Evolutionary conservation across 2,888 invertebrate species (phyloP), one percentile per base, ranked within the genome.

Genomic region (Sericinus montela): DNA sequence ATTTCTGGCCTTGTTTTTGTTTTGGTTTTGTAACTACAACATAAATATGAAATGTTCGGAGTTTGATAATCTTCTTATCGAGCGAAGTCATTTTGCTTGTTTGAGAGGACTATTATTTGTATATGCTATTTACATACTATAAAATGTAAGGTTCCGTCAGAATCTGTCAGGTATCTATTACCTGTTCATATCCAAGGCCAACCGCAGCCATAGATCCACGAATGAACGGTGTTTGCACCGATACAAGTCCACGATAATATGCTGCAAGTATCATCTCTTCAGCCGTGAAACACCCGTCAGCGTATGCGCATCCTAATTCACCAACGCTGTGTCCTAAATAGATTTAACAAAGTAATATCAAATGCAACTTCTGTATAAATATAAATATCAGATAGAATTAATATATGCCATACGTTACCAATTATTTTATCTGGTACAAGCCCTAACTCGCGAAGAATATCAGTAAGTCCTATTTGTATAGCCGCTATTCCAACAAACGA

Each of bases 141-240:
- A n/a, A n/a, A n/a, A n/a, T n/a, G n/a, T n/a, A n/a, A n/a, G n/a
- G n/a, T n/a, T n/a, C n/a, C n/a, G n/a, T n/a, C n/a, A n/a, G n/a
- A n/a, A n/a, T n/a, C n/a, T n/a, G n/a, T n/a, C n/a, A n/a, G n/a
- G n/a, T n/a, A n/a, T n/a, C n/a, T n/a, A n/a, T n/a, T 70, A 92
- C 90, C 40, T 90, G 70, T 45, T 87, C 68, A 54, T 87, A 91
- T 1, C 92, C 90, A 16, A 93, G 59, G 0, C 95, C 97, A 8
- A 97, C 91, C 1, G 97, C 96, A 13, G 97, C 97, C 97, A 98
- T 97, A 8, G 94, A 93, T 11, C 96, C 96, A 1, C 73, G 77
- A 29, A 94, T 92, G 52, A 94, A 89, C 11, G 91, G 88, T 1
- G 92, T 91, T 55, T 95, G 92, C 11, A 92, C 58, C n/a, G 94